Evolutionary conservation across 2,888 invertebrate species (phyloP), one percentile per base, ranked within the genome.

Genomic region (Mythimna pallens): DNA sequence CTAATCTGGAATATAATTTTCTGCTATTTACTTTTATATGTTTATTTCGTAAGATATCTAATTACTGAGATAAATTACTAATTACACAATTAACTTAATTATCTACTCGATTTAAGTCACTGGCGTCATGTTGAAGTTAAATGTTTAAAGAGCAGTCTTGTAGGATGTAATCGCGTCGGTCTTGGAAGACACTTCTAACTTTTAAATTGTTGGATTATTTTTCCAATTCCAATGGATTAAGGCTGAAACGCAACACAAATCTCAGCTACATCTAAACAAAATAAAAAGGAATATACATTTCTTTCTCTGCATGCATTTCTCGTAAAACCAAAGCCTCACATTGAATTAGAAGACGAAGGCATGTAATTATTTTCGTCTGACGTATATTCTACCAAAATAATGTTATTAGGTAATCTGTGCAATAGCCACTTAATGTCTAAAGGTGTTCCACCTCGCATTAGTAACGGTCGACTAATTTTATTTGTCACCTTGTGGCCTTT

Each of bases 161-260:
- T 58, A 72, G 61, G 75, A 71, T 63, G 22, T 83, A 73, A 81
- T 73, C 73, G 58, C 67, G 65, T 55, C 65, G 54, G 79, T 80
- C 79, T 81, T 57, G 63, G 25, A 58, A 75, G 80, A 76, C 54
- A 12, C 25, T 55, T 25, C 55, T 25, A 76, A 84, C 74, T 86
- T 87, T 82, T 80, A 82, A 86, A 82, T 84, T 83, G 87, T 86
- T 79, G 86, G 89, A 90, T 91, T 91, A 89, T 88, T 89, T 91
- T 91, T 89, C 86, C 87, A 88, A 78, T 91, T 89, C 82, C 85
- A 82, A 81, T 84, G 89, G 91, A 91, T 92, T 90, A 91, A 67
- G 73, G 40, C 67, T 84, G 82, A 71, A 81, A 87, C 74, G 80
- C 75, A 86, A 86, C 71, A 79, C 65, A 65, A 75, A 82, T 80